Base-by-base conservation (phyloP, 2,888 invertebrate species). In the Campoplex nolae region DNA sequence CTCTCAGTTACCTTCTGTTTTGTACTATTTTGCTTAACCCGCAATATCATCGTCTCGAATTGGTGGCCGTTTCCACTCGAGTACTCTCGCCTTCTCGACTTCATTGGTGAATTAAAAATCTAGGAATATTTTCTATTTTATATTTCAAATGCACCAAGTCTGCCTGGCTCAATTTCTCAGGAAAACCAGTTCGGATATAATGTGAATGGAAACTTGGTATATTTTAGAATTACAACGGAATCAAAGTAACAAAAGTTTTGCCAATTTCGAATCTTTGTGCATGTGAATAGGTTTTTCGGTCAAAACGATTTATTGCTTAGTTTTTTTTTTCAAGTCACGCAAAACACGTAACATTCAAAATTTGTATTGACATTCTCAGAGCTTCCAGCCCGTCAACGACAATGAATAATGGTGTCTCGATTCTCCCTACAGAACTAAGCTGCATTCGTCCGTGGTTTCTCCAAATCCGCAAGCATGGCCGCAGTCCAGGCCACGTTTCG, bases 1-100 rank as follows among this genome's bases (percentile, higher is more conserved):
- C 54, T 86, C 74, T 70, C 83, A 8, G 75, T 71, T 48, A 65
- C 18, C 42, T 51, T 71, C 58, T 58, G 70, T 62, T 83, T 42
- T 58, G 62, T 65, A 74, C 75, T 75, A 78, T 71, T 76, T 67
- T 48, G 45, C 67, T 77, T 23, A 45, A 56, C 54, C 76, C 70
- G 54, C 28, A 35, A 67, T n/a, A 35, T 45, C 79, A 48, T 70
- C 48, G 58, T 68, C 48, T 48, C 16, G 42, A 80, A 81, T 54
- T 67, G 54, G 11, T 9, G 77, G 16, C 70, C 23, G 68, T 79
- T 79, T 67, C 35, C 70, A 6, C 68, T 35, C 11, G 62, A 32
- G 58, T 42, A 13, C 32, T 80, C 38, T 80, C 38, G 32, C 23
- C 9, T 32, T 58, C 13, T 58, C 28, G 28, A 13, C 58, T 58